phyloP scores from a whole-genome alignment of 2,113 vertebrate genomes.

The Perca schrenkii region DNA sequence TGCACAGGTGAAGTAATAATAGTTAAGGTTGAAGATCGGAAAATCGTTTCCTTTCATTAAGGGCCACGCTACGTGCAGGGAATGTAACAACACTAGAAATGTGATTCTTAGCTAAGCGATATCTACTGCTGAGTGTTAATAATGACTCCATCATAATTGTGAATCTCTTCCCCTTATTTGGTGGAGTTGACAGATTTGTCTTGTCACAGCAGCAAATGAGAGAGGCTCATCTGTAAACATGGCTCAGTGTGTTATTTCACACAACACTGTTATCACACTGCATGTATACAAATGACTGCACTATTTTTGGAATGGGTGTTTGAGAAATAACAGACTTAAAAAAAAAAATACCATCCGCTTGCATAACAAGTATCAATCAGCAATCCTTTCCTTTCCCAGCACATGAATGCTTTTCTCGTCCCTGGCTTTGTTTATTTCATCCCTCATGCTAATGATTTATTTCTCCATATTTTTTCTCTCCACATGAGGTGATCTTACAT shows the following conservation, averaged over 20 bases:
- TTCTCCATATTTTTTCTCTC: constrained; percentile 1
- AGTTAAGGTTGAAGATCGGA: background rate
- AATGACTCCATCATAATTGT: background rate
- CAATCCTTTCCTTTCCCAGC: background rate
- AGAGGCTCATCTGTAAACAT: constrained; percentile 59
- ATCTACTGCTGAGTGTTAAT: constrained; percentile 2
- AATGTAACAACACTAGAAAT: background rate
- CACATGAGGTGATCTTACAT: background rate
- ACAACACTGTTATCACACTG: constrained; percentile 58
- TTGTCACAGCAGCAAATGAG: constrained; percentile 48
- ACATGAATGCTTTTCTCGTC: background rate
- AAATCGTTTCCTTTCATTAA: background rate
- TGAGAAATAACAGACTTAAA: constrained; percentile 53
- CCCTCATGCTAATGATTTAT: constrained; percentile 11
- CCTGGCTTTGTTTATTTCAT: constrained; percentile 8
- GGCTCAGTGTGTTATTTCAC: constrained; percentile 64
- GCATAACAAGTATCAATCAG: constrained; percentile 28
- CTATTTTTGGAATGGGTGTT: constrained; percentile 73
- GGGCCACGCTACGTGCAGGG: background rate
- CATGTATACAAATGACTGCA: constrained; percentile 68
- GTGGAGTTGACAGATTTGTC: constrained; percentile 46
- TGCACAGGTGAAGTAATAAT: background rate
- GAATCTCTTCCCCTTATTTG: constrained; percentile 9
- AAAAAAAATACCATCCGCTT: constrained; percentile 36
- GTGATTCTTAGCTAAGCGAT: background rate